These are phyloP conservation scores for Cryptus armator DNA, from an alignment of 2,888 invertebrate species.

Conservation along the genomic window DNA sequence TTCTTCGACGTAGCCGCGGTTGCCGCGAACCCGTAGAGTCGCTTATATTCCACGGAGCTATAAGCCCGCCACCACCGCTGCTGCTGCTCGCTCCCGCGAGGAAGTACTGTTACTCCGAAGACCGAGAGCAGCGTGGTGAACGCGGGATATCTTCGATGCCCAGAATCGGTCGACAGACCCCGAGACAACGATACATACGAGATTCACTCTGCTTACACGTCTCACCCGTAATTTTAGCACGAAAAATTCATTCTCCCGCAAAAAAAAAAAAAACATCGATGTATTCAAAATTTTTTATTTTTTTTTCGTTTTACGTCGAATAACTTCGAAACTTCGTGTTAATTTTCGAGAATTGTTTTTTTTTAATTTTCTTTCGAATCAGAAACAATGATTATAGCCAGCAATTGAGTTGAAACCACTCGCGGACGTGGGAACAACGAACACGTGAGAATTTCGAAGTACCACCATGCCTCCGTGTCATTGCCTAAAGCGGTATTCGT, in stretches of 20 bases:
- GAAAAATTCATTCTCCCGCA: not conserved
- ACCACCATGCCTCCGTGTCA: not conserved
- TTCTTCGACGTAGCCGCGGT: constrained; percentile 54
- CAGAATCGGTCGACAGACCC: not conserved
- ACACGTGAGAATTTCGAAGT: not conserved
- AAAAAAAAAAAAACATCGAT: not conserved
- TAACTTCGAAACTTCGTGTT: no score
- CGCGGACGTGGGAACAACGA: not conserved
- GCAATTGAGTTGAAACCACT: not conserved
- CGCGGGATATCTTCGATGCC: constrained; percentile 29
- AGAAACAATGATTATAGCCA: not conserved
- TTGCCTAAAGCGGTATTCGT: not conserved
- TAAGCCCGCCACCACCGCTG: constrained; percentile 3
- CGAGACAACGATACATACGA: not conserved
- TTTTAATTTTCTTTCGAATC: not conserved
- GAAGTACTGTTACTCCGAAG: constrained; percentile 62
- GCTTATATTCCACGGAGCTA: constrained; percentile 56
- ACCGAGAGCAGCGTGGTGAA: constrained; percentile 18
- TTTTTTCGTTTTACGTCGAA: no score
- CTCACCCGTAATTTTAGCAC: not conserved
- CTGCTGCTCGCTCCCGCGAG: constrained; percentile 26
- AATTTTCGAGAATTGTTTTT: not conserved
- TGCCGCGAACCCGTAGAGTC: constrained; percentile 40
- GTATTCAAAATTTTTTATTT: no score
- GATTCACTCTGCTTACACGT: not conserved